Conservation (phyloP, 2,888 invertebrate genomes). For the Drosophila siamana region DNA sequence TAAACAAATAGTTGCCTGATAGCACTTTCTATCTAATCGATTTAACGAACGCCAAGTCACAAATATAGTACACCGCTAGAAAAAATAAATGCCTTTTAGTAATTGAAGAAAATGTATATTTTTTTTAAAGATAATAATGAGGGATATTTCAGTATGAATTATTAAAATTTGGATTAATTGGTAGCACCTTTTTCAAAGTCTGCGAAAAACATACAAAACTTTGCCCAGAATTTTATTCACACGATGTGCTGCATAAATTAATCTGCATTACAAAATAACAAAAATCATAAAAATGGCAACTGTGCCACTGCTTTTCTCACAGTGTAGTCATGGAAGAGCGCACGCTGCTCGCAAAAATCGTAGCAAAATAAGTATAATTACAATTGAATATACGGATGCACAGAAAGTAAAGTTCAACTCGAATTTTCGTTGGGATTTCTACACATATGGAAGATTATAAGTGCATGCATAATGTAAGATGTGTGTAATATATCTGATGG, state of each 20-base stretch:
- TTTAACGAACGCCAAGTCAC: background rate
- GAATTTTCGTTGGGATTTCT: constrained; percentile 28
- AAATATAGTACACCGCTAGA: background rate
- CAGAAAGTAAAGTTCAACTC: constrained; percentile 30
- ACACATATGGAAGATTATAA: constrained; percentile 17
- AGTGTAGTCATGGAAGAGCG: constrained; percentile 68
- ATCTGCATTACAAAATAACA: too few relatives aligned
- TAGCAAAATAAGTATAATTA: constrained; percentile 38
- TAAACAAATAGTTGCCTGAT: constrained; percentile 3
- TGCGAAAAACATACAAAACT: too few relatives aligned
- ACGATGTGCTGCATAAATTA: too few relatives aligned
- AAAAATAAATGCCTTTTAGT: too few relatives aligned
- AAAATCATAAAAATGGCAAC: too few relatives aligned
- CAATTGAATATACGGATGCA: constrained; percentile 24
- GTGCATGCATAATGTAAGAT: background rate
- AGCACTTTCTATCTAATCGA: constrained; percentile 38
- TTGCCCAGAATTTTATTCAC: too few relatives aligned
- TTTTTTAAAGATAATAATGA: too few relatives aligned
- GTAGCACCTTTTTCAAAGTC: too few relatives aligned
- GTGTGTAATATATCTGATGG: constrained; percentile 16
- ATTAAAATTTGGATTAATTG: too few relatives aligned
- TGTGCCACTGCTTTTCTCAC: constrained; percentile 18
- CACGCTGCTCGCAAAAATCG: constrained; percentile 39
- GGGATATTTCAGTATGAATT: too few relatives aligned
- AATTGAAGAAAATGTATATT: too few relatives aligned